Percentiles rank a stretch among this genome's conserved stretches.
phyloP scores from a whole-genome alignment of 2,797 vertebrate species.

The Pseudochirops corinnae region DNA sequence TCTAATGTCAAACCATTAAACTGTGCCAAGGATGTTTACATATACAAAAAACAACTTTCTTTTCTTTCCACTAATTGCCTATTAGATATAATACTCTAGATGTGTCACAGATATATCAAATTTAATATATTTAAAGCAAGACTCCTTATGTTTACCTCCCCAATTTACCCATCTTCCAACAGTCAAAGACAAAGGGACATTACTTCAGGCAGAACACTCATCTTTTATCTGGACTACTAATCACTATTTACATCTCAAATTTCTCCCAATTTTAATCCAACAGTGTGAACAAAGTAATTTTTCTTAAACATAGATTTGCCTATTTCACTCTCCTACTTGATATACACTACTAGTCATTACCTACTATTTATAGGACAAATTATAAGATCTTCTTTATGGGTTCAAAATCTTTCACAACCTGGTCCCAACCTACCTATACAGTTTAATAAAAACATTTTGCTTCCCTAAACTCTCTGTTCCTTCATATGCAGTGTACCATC shows the following conservation, averaged over 20 bases:
- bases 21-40: not conserved
- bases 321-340: not conserved
- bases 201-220: not conserved
- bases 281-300: not conserved
- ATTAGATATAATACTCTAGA: not conserved
- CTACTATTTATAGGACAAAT: not conserved
- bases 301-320: not conserved
- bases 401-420: not conserved
- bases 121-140: not conserved
- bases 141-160: not conserved
- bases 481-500: not conserved
- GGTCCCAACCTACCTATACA: not conserved
- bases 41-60: not conserved
- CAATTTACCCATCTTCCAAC: not conserved
- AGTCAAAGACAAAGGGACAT: not conserved
- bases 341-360: not conserved
- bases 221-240: not conserved
- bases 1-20: not conserved
- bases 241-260: not conserved
- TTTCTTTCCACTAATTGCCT: not conserved
- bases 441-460: not conserved
- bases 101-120: not conserved
- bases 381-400: not conserved
- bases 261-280: not conserved
- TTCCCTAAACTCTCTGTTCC: not conserved